Evolutionary conservation across 53 echinoderm and acorn worm genomes (phyloP), one percentile per base, ranked within the genome.

Genomic region (Echinometra lucunter): DNA sequence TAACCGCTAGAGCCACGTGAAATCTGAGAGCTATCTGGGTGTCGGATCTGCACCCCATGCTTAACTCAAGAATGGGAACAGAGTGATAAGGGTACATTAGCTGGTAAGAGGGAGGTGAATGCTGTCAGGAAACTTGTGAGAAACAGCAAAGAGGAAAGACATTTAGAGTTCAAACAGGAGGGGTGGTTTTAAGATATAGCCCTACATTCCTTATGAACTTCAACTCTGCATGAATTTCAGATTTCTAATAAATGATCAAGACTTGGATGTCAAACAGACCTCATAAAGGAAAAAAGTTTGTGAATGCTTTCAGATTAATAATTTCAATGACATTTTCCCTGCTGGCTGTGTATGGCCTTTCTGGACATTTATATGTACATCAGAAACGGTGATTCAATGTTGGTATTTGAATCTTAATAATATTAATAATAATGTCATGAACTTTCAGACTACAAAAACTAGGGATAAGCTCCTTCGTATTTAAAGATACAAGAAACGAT

Each of bases 1-100:
- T 92, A 92, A 92, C 92, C 92, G 92, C 92, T 78, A 92, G 60
- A 92, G 74, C 92, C 49, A 70, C 19, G 89, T 27, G 91, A 91
- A 91, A 91, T 40, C 25, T n/a, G 69, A 91, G 91, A 91, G 58
- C 66, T 45, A 67, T 69, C 91, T 69, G 42, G 91, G 91, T 91
- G 91, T 91, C 69, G 40, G 91, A 69, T 66, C 91, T 66, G 70
- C 45, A 91, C 66, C 91, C 91, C 58, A 49, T 91, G 70, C 66
- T 44, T 91, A 67, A 23, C 66, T 67, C 91, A 69, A 91, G 69
- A 91, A 91, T 91, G 91, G 91, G 91, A 69, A 45, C 91, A 91
- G 72, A 91, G 91, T 91, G 91, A 91, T 91, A 69, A 69, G 91
- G 91, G 91, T 30, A 58, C 58, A 45, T 63, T 57, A 49, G 40